A percentile compares a stretch with the other conserved stretches of the same genome.
Evolutionary conservation across 2,113 vertebrate species (phyloP).

Genomic region (Pollimyrus isidori): DNA sequence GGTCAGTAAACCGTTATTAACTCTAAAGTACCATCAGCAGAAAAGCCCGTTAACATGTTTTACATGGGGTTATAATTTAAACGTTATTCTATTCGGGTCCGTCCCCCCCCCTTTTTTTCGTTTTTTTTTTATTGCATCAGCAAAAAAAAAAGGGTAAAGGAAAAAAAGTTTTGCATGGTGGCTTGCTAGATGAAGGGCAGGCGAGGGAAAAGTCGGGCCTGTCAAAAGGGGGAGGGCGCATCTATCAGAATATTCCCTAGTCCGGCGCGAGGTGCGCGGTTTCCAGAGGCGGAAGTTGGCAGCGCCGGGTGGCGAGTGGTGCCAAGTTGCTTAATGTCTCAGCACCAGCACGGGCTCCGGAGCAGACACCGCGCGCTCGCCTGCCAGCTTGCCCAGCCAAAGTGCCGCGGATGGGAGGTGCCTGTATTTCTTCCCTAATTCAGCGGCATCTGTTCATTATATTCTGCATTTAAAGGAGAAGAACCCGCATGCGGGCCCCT

Average conservation of each 20-base stretch:
- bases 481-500: conserved; percentile 42
- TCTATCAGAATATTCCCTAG: conserved; percentile 52
- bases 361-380: conserved; percentile 55
- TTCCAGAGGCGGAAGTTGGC: conserved; percentile 48
- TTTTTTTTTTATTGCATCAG: not conserved
- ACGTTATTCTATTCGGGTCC: not conserved
- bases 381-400: conserved; percentile 62
- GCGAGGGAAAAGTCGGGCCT: conserved; percentile 33
- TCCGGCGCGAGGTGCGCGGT: conserved; percentile 38
- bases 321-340: conserved; percentile 67
- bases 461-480: conserved; percentile 55
- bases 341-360: conserved; percentile 55
- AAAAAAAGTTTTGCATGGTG: conserved; percentile 17
- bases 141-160: not conserved
- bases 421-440: conserved; percentile 63
- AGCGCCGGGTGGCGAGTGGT: conserved; percentile 41
- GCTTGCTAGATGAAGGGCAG: conserved; percentile 14
- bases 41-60: not conserved
- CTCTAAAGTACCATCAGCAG: not conserved
- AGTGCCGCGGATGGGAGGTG: conserved; percentile 63
- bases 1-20: not conserved
- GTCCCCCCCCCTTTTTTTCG: not conserved
- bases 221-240: conserved; percentile 42
- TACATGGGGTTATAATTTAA: not conserved
- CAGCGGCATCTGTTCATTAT: conserved; percentile 69